Evolutionary conservation across 2,113 vertebrate species (phyloP).

Genomic region (Amblyopsis rosae): DNA sequence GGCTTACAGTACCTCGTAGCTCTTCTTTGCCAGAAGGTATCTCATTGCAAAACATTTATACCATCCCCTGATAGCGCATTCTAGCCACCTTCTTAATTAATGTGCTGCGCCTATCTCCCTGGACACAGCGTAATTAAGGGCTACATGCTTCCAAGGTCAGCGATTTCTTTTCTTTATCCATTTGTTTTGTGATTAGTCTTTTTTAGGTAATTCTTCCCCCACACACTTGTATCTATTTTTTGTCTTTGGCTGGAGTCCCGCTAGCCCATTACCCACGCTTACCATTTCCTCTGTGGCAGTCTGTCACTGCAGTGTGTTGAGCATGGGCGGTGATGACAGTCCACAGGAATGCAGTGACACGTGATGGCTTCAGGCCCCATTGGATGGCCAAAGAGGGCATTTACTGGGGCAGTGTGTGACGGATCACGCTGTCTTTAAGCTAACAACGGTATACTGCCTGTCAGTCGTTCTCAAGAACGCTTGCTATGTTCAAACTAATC

Average conservation of each 20-base stretch:
- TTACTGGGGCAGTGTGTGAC: constrained; percentile 5
- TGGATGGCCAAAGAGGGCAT: background rate
- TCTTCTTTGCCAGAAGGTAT: constrained; percentile 37
- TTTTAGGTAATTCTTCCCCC: constrained; percentile 22
- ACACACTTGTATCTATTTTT: constrained; percentile 2
- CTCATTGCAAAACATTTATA: constrained; percentile 23
- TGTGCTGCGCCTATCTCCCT: constrained; percentile 43
- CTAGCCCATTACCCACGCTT: no score
- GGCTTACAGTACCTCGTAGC: constrained; percentile 1
- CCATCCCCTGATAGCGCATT: constrained; percentile 33
- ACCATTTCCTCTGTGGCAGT: background rate
- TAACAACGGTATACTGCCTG: no score
- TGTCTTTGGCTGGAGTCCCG: background rate
- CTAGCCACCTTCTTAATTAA: constrained; percentile 48
- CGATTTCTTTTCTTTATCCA: constrained; percentile 44
- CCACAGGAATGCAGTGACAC: constrained; percentile 34
- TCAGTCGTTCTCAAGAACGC: no score
- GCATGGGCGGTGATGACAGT: constrained; percentile 36
- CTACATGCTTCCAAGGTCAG: constrained; percentile 59
- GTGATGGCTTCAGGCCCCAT: constrained; percentile 23
- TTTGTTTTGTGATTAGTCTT: constrained; percentile 42
- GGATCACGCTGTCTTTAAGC: background rate
- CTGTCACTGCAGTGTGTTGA: background rate
- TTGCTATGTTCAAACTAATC: no score
- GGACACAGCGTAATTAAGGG: constrained; percentile 54